Base-by-base conservation (phyloP, 2,888 invertebrate genomes). In the Archaeoteleia sp. region DNA sequence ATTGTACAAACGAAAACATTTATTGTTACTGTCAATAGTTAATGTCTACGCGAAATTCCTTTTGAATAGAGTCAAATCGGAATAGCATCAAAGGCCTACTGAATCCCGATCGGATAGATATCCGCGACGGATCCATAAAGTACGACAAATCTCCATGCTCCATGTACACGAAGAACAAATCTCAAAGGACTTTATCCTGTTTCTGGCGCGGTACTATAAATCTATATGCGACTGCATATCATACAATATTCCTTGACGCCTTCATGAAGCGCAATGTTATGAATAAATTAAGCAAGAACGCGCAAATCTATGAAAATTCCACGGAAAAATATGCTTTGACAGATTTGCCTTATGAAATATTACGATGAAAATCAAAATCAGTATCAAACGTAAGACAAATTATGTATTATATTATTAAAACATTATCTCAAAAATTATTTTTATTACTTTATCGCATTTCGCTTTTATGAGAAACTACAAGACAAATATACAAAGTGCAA, bases 71-170 rank as follows among this genome's bases (percentile, higher is more conserved):
- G 76, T 73, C 71, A 74, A 76, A 80, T 79, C 75, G 71, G 73
- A 72, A 72, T 67, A 45, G 74, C 74, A 76, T 77, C 79, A 79
- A 79, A 77, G 78, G 77, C 76, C 78, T 72, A 71, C 69, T 67
- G 77, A 73, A 73, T 78, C 71, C 68, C 67, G 74, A 74, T 75
- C 76, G 66, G 76, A 76, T 72, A 71, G 75, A 78, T 78, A 74
- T 74, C 54, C 71, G 58, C 15, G 54, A 55, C 62, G 20, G 61
- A 40, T 55, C 46, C 62, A 67, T 67, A 67, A 67, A 62, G 67
- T 39, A 43, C 51, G 30, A 37, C 49, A 63, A 62, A 68, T 68
- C 62, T 53, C 48, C 58, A 32, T 54, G 29, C 48, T 29, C 30
- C 27, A 51, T 37, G 20, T 14, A 57, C 30, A 23, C 27, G 34